A percentile compares a stretch with the other conserved stretches of the same genome.
These are phyloP conservation scores for Pteria penguin DNA, from an alignment of 2,888 invertebrate genomes.

Conservation along the genomic window DNA sequence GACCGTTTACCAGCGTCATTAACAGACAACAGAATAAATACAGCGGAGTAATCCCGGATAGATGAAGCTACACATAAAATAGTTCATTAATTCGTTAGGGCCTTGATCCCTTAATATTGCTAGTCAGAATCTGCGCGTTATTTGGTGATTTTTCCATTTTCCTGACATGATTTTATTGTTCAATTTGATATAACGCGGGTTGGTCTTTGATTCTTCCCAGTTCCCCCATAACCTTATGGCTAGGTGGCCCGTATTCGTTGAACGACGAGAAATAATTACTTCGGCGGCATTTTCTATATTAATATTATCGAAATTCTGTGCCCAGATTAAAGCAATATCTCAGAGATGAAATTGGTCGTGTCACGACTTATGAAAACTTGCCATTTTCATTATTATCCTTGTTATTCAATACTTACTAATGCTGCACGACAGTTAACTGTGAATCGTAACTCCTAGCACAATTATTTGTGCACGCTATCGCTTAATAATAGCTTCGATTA, in stretches of 20 bases:
- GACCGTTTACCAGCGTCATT: too few species aligned
- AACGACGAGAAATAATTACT: slow-evolving; percentile 2
- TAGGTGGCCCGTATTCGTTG: not conserved
- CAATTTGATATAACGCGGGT: not conserved
- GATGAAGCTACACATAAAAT: too few species aligned
- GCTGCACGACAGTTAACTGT: too few species aligned
- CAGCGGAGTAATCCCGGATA: too few species aligned
- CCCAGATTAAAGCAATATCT: slow-evolving; percentile 4
- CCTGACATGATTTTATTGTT: not conserved
- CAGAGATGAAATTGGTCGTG: slow-evolving; percentile 10
- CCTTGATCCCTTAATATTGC: too few species aligned
- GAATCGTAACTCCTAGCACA: too few species aligned
- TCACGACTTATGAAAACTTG: slow-evolving; percentile 12
- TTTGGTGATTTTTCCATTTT: not conserved
- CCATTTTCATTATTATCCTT: slow-evolving; percentile 4
- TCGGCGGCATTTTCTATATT: slow-evolving; percentile 8
- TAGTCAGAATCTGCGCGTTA: not conserved
- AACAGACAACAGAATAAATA: too few species aligned
- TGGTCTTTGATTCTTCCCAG: not conserved
- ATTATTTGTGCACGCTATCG: too few species aligned
- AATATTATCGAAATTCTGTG: slow-evolving; percentile 7
- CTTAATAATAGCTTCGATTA: too few species aligned
- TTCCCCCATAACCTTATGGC: not conserved
- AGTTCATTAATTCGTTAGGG: too few species aligned
- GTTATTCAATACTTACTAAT: not conserved